Conservation (phyloP, 2,113 vertebrate species). For the Corapipo altera region DNA sequence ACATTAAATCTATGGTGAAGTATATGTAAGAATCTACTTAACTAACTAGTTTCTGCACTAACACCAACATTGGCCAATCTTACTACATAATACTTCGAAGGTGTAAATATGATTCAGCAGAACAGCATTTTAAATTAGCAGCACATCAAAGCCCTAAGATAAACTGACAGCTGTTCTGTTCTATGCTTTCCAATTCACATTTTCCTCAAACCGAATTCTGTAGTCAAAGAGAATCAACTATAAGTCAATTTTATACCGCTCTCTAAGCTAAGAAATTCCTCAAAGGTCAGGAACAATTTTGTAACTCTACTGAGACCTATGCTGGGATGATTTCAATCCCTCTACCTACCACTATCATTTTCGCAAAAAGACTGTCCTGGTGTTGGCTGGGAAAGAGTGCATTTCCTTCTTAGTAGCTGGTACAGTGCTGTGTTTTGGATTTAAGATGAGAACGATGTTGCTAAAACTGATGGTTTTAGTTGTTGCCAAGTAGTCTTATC, state of each 20-base stretch:
- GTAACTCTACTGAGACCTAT: not conserved
- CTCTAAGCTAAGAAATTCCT: not conserved
- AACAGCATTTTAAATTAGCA: not conserved
- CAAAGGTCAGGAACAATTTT: not conserved
- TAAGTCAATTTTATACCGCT: not conserved
- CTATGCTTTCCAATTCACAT: not conserved
- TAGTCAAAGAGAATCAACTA: not conserved
- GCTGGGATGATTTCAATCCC: not conserved
- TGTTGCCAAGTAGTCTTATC: not conserved
- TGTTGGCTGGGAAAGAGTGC: not conserved
- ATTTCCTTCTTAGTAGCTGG: accelerated
- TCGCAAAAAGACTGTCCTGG: not conserved
- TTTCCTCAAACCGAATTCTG: not conserved
- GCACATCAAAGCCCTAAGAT: not conserved
- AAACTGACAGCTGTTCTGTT: not conserved
- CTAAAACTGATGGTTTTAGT: not conserved
- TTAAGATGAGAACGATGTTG: not conserved
- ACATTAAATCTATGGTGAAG: not conserved
- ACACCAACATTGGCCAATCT: not conserved
- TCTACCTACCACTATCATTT: not conserved
- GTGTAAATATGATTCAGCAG: not conserved
- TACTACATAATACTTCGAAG: not conserved
- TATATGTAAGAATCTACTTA: not conserved
- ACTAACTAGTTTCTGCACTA: not conserved
- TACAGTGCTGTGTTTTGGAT: not conserved